Percentiles rank a stretch among this genome's conserved stretches.
phyloP scores from a whole-genome alignment of 2,888 invertebrate genomes.

The Cheilosia soror region DNA sequence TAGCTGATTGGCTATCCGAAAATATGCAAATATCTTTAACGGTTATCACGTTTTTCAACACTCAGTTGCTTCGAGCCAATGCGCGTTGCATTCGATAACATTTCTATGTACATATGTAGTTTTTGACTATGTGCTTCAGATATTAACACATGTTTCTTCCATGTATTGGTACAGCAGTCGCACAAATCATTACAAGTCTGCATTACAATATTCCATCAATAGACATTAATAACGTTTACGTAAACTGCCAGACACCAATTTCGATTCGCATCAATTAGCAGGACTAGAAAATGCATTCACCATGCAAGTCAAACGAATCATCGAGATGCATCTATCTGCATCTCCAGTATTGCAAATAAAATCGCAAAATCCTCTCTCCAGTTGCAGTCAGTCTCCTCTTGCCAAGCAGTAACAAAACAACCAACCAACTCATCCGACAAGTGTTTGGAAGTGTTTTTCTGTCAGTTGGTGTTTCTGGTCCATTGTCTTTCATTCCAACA shows the following conservation, averaged over 20 bases:
- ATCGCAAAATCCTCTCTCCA: conserved; percentile 21
- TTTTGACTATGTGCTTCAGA: no score
- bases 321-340: conserved; percentile 41
- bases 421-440: conserved; percentile 55
- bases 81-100: no score
- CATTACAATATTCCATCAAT: background rate
- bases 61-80: no score
- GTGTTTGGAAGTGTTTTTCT: conserved; percentile 51
- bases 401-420: conserved; percentile 41
- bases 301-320: conserved; percentile 28
- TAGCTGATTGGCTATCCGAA: no score
- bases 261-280: conserved; percentile 48
- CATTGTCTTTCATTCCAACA: conserved; percentile 40
- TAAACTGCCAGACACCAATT: conserved; percentile 14
- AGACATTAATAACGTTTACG: conserved; percentile 14
- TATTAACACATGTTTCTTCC: no score
- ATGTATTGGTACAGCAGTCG: no score
- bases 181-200: no score
- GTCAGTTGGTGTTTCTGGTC: conserved; percentile 52
- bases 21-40: no score
- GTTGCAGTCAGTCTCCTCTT: conserved; percentile 1
- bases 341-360: conserved; percentile 37
- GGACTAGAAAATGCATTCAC: conserved; percentile 41
- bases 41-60: no score
- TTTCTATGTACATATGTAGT: no score